Evolutionary conservation across 2,113 vertebrate genomes (phyloP).

Genomic region (Percina caprodes): DNA sequence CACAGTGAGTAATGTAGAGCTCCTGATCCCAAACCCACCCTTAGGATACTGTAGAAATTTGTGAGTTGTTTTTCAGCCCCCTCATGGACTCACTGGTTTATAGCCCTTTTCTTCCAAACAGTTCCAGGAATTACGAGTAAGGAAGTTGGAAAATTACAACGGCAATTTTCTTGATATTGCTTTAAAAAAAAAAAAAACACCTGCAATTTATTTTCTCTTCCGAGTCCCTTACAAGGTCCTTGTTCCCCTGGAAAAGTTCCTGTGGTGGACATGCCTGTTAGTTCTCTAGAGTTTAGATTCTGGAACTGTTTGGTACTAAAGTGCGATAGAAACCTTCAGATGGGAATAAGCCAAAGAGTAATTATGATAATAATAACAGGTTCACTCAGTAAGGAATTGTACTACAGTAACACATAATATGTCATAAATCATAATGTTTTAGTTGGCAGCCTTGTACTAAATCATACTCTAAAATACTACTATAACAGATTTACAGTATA

Average conservation of each 20-base stretch:
- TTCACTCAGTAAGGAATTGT: too few relatives aligned
- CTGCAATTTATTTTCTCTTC: too few relatives aligned
- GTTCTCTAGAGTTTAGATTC: background rate
- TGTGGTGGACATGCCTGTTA: too few relatives aligned
- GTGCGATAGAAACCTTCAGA: background rate
- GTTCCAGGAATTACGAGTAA: background rate
- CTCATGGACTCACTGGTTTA: background rate
- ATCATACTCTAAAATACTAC: background rate
- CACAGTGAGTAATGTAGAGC: slow-evolving; percentile 9
- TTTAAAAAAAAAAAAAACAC: too few relatives aligned
- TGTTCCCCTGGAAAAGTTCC: background rate
- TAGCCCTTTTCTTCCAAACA: background rate
- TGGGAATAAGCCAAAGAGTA: background rate
- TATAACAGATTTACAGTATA: background rate
- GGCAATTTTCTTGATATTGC: too few relatives aligned
- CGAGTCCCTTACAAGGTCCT: background rate
- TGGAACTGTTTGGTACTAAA: background rate
- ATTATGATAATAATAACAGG: background rate
- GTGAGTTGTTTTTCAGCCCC: too few relatives aligned
- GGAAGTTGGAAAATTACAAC: too few relatives aligned
- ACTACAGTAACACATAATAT: background rate
- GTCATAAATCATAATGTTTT: background rate
- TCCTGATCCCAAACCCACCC: slow-evolving; percentile 14
- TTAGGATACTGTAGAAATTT: background rate
- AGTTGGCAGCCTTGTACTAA: background rate